Evolutionary conservation across 2,888 invertebrate species (phyloP).

Genomic region (Nephrotoma appendiculata): DNA sequence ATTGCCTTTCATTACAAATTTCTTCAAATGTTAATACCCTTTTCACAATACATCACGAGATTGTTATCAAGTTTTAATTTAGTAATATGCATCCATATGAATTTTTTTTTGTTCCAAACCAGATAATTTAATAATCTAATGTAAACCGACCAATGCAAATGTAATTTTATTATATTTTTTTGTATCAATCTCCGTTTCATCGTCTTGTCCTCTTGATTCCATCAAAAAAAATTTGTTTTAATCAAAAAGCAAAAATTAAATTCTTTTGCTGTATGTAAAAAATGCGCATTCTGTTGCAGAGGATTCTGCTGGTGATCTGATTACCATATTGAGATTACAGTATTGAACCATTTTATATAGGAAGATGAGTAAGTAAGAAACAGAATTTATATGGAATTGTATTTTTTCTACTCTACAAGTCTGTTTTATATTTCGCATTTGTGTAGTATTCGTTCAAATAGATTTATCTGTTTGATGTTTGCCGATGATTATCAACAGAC

Average conservation of each 20-base stretch:
- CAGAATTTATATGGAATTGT: not conserved
- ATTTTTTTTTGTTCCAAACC: not conserved
- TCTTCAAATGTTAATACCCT: not conserved
- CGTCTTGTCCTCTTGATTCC: not conserved
- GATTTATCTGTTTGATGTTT: conserved; percentile 1
- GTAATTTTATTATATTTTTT: not conserved
- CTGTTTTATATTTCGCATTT: not conserved
- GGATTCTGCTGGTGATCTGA: not conserved
- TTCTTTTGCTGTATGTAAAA: not conserved
- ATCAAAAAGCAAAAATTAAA: not conserved
- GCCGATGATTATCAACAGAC: conserved; percentile 4
- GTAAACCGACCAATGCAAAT: not conserved
- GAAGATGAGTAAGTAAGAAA: not conserved
- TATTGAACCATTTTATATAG: not conserved
- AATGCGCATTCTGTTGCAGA: not conserved
- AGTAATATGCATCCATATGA: not conserved
- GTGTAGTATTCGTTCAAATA: not conserved
- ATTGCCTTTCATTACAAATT: no score
- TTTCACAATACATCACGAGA: not conserved
- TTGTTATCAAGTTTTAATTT: not conserved
- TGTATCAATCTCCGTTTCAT: not conserved
- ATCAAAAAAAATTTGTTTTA: not conserved
- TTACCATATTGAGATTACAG: not conserved
- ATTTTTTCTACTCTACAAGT: not conserved
- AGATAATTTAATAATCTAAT: not conserved